These are phyloP conservation scores for Tachina lurida DNA, from an alignment of 2,888 invertebrate species.

Conservation along the genomic window DNA sequence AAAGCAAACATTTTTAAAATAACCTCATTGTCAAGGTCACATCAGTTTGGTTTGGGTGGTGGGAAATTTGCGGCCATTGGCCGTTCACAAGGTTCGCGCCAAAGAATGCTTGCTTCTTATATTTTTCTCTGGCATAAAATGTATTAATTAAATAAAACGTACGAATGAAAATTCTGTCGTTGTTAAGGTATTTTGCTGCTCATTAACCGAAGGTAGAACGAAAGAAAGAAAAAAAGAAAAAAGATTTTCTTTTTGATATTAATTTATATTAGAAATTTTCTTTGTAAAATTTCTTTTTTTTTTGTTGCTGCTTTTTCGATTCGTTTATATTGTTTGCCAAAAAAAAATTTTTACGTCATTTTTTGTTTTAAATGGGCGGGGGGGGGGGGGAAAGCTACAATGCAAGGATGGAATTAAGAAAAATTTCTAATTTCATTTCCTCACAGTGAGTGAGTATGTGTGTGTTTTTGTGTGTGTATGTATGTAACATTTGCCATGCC, in stretches of 20 bases:
- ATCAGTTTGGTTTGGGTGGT: conserved; percentile 1
- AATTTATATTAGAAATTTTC: conserved; percentile 36
- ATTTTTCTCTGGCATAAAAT: conserved; percentile 4
- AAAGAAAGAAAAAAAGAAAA: not conserved
- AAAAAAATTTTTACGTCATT: conserved; percentile 43
- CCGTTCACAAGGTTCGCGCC: conserved; percentile 29
- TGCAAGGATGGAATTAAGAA: not conserved
- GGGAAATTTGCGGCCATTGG: conserved; percentile 38
- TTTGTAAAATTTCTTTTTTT: not conserved
- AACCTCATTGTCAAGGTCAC: conserved; percentile 59
- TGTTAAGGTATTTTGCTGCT: conserved; percentile 26
- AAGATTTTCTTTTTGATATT: conserved; percentile 43
- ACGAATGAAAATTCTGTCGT: not conserved
- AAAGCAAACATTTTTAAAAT: not conserved
- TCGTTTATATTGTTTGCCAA: conserved; percentile 32
- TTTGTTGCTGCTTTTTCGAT: not conserved
- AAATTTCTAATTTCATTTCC: conserved; percentile 17
- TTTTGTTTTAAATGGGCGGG: not conserved
- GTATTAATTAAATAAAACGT: not conserved
- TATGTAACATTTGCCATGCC: conserved; percentile 30
- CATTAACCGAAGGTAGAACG: conserved; percentile 53
- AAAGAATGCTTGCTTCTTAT: not conserved
- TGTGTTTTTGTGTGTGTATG: not conserved
- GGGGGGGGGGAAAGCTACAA: not conserved
- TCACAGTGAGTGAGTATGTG: too few relatives aligned